Base-by-base conservation (phyloP, 2,888 invertebrate species). In the Acleris emargana region DNA sequence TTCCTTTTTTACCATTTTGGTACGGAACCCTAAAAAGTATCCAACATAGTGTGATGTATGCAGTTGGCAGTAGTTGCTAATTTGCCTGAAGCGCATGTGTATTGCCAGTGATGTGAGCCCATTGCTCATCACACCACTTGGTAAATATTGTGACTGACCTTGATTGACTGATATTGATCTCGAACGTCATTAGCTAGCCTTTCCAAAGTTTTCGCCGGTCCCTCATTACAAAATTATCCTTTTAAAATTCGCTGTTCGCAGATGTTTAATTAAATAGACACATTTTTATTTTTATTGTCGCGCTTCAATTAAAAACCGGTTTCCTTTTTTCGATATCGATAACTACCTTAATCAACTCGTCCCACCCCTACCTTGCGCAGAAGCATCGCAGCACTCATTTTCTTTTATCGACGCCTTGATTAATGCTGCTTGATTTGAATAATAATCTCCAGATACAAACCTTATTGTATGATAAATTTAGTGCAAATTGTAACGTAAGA, bases 401-500 rank as follows among this genome's bases (percentile, higher is more conserved):
- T 90, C 91, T 91, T 91, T 90, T 91, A 91, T 91, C 89, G 89
- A 89, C 82, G 87, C 84, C 83, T 91, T 92, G 92, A 92, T 91
- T 91, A 91, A 92, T 91, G 90, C 85, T 74, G 79, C 81, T 87
- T 86, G 91, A 92, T 92, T 92, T 92, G 89, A 92, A 92, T 92
- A 92, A 92, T 91, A 91, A 91, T 91, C 88, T 91, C 88, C 86
- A 87, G 88, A 86, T 87, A 89, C 88, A 88, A 89, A 90, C 88
- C 89, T 91, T 91, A 91, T 91, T 90, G 91, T 92, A 87, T 91
- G 90, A 92, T 91, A 91, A 92, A 91, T 92, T 92, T 91, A 91
- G 91, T 91, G 91, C 89, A 89, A 91, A 91, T 91, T 91, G 91
- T 91, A 87, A 89, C 83, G 82, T 84, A 86, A 84, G 80, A 80